Percentiles rank a stretch among this genome's conserved stretches.
Conservation (phyloP, 2,888 invertebrate species). For the Cheilosia vulpina region DNA sequence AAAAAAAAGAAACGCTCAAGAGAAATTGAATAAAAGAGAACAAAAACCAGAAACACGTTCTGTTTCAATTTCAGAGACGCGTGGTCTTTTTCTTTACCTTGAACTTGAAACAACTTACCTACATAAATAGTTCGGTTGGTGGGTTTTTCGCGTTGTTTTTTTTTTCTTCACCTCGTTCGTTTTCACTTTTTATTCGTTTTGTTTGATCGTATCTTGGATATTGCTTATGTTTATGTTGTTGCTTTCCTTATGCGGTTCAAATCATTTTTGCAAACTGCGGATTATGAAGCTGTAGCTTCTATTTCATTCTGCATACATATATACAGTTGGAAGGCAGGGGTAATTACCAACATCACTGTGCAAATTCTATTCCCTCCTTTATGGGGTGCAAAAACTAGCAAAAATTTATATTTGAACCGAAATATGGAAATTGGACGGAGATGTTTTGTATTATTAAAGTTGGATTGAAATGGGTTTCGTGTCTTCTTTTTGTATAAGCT, state of each 20-base stretch:
- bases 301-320: not conserved
- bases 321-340: not conserved
- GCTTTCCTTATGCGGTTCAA: constrained; percentile 11
- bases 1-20: not conserved
- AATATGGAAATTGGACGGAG: too few species aligned
- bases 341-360: not conserved
- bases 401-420: too few species aligned
- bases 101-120: constrained; percentile 71
- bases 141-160: not conserved
- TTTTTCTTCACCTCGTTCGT: constrained; percentile 45
- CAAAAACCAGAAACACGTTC: not conserved
- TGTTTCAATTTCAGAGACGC: constrained; percentile 30
- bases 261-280: not conserved
- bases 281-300: not conserved
- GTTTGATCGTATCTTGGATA: constrained; percentile 16
- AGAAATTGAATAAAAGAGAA: constrained; percentile 1
- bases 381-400: too few species aligned
- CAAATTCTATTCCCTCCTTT: not conserved
- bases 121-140: constrained; percentile 46
- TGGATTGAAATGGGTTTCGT: too few species aligned
- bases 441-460: too few species aligned
- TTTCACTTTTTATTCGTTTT: constrained; percentile 46
- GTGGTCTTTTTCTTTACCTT: constrained; percentile 60
- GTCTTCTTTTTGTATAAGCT: too few species aligned
- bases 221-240: constrained; percentile 10